Base-by-base conservation (phyloP, 1,140 invertebrate species). In the Camponotus pennsylvanicus region DNA sequence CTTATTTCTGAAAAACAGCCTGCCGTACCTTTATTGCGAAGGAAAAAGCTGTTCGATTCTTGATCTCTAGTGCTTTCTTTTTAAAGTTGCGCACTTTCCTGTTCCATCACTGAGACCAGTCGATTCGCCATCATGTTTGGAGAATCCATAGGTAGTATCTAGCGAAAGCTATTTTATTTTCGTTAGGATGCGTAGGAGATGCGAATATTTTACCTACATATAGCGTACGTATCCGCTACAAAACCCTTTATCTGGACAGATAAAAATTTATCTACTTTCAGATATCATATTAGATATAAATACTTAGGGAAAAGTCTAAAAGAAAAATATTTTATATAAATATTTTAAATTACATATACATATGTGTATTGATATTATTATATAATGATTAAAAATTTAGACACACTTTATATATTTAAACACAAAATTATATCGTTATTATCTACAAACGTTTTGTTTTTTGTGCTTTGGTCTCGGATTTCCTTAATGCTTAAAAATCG, bases 21-120 rank as follows among this genome's bases (percentile, higher is more conserved):
- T 32, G 80, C 67, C 40, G 76, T 27, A 40, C 84, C 70, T 89
- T 89, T 86, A 75, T 84, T 89, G 55, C 59, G 27, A n/a, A 69
- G 69, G 32, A 27, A 59, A 73, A 88, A 83, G 85, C 73, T 90
- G 85, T 88, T 82, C 77, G 84, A 88, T 88, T 86, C 85, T 84
- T 84, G 85, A 89, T 61, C 85, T n/a, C 13, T 9, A 27, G 27
- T 21, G 27, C 37, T 52, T 76, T 66, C 70, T 73, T 76, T 86
- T 52, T 21, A 57, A 57, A 57, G n/a, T 21, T n/a, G 63, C 13
- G 42, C 42, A 9, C 32, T 55, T 59, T 83, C 21, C 40, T 27
- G 45, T 73, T 83, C 57, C 70, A 67, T 59, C 52, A 63, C 57
- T 64, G 61, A 66, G 40, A 66, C 76, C 73, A 71, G 83, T 73